Conservation (phyloP, 2,888 invertebrate species). For the Hymenopus coronatus region DNA sequence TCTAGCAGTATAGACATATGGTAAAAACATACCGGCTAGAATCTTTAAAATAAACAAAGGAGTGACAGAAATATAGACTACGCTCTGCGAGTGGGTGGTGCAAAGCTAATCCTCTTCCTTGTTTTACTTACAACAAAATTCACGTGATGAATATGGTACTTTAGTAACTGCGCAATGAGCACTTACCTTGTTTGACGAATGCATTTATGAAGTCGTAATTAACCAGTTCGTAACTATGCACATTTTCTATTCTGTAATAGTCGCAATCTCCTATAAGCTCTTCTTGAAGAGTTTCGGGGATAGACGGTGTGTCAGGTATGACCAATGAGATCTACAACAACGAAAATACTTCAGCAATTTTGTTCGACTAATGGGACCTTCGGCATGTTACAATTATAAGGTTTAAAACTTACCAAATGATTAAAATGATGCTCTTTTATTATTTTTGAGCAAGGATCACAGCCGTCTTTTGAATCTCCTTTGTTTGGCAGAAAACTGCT, state of each 20-base stretch:
- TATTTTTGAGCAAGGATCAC: conserved; percentile 38
- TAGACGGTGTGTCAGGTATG: conserved; percentile 47
- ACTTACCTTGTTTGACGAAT: conserved; percentile 56
- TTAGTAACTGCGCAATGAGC: too few relatives aligned
- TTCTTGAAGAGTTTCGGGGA: conserved; percentile 46
- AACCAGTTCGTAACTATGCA: conserved; percentile 50
- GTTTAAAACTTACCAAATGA: conserved; percentile 50
- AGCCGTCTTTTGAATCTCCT: conserved; percentile 7
- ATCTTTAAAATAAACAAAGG: too few relatives aligned
- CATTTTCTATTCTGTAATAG: conserved; percentile 53
- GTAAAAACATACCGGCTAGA: too few relatives aligned
- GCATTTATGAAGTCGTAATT: conserved; percentile 53
- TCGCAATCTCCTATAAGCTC: conserved; percentile 50
- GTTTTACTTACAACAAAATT: too few relatives aligned
- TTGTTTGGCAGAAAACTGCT: conserved; percentile 40
- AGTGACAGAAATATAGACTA: too few relatives aligned
- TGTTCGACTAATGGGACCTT: background rate
- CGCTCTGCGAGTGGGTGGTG: too few relatives aligned
- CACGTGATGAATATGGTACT: too few relatives aligned
- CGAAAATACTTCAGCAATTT: conserved; percentile 36
- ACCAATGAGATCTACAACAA: conserved; percentile 54
- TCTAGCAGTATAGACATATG: too few relatives aligned
- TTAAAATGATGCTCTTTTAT: conserved; percentile 51
- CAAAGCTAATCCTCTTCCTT: too few relatives aligned
- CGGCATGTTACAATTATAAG: background rate